A percentile compares a stretch with the other conserved stretches of the same genome.
Evolutionary conservation across 2,797 vertebrate genomes (phyloP).

Genomic region (Aeoliscus strigatus): DNA sequence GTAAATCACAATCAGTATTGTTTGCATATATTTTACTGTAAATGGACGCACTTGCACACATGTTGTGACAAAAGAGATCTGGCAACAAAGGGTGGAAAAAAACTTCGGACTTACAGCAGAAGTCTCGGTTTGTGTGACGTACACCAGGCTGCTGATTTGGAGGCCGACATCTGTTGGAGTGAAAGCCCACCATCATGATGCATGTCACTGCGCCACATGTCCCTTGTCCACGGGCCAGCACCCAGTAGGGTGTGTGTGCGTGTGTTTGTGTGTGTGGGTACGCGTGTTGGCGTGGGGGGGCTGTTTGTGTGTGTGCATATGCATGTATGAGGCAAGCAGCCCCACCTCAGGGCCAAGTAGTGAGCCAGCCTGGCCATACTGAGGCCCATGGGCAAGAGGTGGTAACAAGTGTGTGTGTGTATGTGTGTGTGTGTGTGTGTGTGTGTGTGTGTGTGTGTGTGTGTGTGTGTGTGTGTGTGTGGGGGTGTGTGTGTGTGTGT

Average conservation of each 20-base stretch:
- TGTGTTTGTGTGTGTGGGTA: slow-evolving; percentile 44
- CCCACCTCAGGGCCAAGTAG: slow-evolving; percentile 47
- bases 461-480: slow-evolving; percentile 15
- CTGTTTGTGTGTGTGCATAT: slow-evolving; percentile 47
- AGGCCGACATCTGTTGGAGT: slow-evolving; percentile 54
- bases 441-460: slow-evolving; percentile 16
- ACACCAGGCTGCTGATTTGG: slow-evolving; percentile 54
- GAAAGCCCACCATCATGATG: slow-evolving; percentile 59
- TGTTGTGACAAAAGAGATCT: too few relatives aligned
- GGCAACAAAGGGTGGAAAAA: slow-evolving; percentile 46
- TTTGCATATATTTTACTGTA: too few relatives aligned
- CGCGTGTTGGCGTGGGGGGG: slow-evolving; percentile 34
- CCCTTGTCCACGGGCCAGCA: slow-evolving; percentile 54
- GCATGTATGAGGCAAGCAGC: too few relatives aligned
- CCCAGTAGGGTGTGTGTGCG: slow-evolving; percentile 41
- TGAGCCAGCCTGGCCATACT: slow-evolving; percentile 59
- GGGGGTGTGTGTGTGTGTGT: slow-evolving; percentile 21
- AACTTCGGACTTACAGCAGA: too few relatives aligned
- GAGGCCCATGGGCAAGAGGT: slow-evolving; percentile 35
- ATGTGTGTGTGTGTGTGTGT: background rate
- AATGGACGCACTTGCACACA: too few relatives aligned
- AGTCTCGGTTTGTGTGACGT: slow-evolving; percentile 37
- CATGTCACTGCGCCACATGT: slow-evolving; percentile 65
- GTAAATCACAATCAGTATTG: too few relatives aligned
- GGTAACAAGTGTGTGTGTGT: slow-evolving; percentile 10